Conservation (phyloP, 2,113 vertebrate genomes). For the Ramphastos sulfuratus region DNA sequence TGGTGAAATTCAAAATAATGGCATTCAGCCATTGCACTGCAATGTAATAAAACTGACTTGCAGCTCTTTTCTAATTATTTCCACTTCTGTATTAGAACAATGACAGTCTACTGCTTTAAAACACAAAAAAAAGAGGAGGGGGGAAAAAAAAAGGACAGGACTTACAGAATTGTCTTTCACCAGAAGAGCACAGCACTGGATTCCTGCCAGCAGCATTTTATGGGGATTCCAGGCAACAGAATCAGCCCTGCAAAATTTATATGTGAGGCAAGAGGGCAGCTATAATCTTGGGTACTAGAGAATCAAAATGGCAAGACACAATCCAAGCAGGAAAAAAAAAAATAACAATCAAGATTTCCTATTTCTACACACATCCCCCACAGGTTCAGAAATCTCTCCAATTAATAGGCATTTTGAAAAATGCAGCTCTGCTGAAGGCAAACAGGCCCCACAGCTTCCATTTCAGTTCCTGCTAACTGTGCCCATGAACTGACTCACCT, state of each 20-base stretch:
- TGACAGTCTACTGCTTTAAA: not conserved
- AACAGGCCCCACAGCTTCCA: not conserved
- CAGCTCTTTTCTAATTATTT: not conserved
- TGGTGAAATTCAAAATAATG: no score
- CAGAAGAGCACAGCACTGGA: slow-evolving; percentile 87
- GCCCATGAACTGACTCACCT: slow-evolving; percentile 67
- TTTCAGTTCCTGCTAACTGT: not conserved
- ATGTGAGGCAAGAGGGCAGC: not conserved
- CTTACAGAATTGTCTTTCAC: slow-evolving; percentile 84
- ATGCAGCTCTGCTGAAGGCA: not conserved
- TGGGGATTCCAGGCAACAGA: slow-evolving; percentile 89
- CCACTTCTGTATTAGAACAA: not conserved
- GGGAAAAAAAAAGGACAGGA: not conserved
- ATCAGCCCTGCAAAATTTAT: slow-evolving; percentile 72
- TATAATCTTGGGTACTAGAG: not conserved
- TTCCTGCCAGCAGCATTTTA: slow-evolving; percentile 87
- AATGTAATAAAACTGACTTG: no score
- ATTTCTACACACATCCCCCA: no score
- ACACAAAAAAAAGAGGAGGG: not conserved
- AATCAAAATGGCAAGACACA: not conserved
- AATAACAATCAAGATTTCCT: not conserved
- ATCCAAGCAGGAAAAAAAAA: not conserved
- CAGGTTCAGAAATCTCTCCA: not conserved
- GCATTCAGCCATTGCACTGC: no score
- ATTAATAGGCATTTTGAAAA: not conserved